Evolutionary conservation across 2,888 invertebrate genomes (phyloP), one percentile per base, ranked within the genome.

Genomic region (Eurois occulta): DNA sequence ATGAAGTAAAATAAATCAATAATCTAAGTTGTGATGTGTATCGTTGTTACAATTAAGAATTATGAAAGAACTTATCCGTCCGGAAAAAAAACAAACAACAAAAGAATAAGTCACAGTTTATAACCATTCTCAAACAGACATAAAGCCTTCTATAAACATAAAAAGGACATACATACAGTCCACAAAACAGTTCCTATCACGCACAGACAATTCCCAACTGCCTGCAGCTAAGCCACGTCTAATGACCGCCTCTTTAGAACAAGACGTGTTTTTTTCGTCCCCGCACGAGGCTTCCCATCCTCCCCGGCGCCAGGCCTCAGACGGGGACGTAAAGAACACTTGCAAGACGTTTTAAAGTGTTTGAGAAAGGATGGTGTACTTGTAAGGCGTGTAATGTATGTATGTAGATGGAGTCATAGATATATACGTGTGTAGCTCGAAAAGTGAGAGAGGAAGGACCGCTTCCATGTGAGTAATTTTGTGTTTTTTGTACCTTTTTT

Each of bases 241-340:
- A 88, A 88, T 88, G 89, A 87, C 87, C 87, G 28, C 75, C 84
- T 81, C 81, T 84, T 87, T 82, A 81, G 58, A 74, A 69, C 77
- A 78, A 78, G 83, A 81, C 85, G 66, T 80, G 76, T 72, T 86
- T 87, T 55, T 78, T 77, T 76, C 67, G 72, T 80, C 41, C 67
- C 73, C 67, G 43, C 35, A 81, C 55, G 77, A 73, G 75, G 78
- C 80, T 79, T 81, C 75, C 65, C 65, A 41, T 65, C 16, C 65
- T 65, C 41, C 58, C 69, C 71, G 65, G 28, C 75, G 75, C 80
- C 69, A 72, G 58, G 72, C 38, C 70, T 58, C 69, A 85, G 85
- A 82, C 85, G 16, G 62, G 48, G 77, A 80, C 72, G 76, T 83
- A 87, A 83, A 85, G 85, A 78, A 86, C 77, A 80, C 87, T 87